Conservation (phyloP, 2,113 vertebrate genomes). For the Sylvicapra grimmia region DNA sequence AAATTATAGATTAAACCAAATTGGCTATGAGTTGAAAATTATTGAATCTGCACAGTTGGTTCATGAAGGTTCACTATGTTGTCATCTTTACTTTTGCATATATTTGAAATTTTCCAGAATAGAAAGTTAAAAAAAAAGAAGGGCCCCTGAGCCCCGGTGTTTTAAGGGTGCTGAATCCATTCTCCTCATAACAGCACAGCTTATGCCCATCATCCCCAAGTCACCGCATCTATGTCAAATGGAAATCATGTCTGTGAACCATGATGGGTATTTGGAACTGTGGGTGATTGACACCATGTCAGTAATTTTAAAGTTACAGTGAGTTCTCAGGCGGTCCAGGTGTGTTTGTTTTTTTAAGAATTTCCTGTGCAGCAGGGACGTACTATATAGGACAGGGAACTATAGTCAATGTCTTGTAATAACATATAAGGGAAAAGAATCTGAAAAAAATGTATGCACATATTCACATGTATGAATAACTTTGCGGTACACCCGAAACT, state of each 20-base stretch:
- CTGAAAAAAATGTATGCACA: not conserved
- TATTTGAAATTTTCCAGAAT: conserved; percentile 42
- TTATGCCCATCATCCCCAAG: not conserved
- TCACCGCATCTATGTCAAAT: not conserved
- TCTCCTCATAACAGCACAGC: not conserved
- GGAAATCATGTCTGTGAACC: not conserved
- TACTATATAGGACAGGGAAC: not conserved
- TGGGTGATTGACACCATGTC: not conserved
- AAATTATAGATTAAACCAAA: not conserved
- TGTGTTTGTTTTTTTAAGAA: not conserved
- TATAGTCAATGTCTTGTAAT: not conserved
- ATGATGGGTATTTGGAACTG: not conserved
- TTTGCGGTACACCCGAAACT: not conserved
- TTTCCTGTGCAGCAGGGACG: not conserved
- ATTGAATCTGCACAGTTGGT: not conserved
- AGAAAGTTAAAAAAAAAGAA: not conserved
- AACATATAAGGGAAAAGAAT: not conserved
- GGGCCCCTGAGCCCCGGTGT: not conserved
- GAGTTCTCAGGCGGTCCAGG: not conserved
- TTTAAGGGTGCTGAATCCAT: not conserved
- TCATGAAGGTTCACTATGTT: not conserved
- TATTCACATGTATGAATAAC: not conserved
- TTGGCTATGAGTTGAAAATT: not conserved
- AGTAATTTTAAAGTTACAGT: not conserved
- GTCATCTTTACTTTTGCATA: not conserved